Base-by-base conservation (phyloP, 2,113 vertebrate species). In the Myotis brandtii region DNA sequence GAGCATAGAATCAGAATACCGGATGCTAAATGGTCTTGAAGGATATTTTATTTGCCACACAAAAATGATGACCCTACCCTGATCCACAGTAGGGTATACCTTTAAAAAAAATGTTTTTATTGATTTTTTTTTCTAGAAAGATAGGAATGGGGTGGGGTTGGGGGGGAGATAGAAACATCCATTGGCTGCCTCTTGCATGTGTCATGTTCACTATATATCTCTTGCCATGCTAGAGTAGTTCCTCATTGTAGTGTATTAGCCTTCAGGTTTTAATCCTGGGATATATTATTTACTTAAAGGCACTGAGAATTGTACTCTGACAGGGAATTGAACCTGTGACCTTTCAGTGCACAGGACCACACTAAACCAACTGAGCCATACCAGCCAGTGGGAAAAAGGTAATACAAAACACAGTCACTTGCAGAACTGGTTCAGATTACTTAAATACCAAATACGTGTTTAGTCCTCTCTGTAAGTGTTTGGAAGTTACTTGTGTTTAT, bases 401-500 rank as follows among this genome's bases (percentile, higher is more conserved):
- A 62, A 62, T 62, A 62, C 59, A 62, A 62, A 62, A 62, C 59
- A 27, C 59, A 12, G 25, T 27, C 59, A 12, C 59, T 62, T 25
- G 59, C 59, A 62, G 59, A 62, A 27, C 59, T 27, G 59, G 59
- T 62, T 62, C 59, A 12, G 59, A 27, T 62, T 27, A 25, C 59
- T 62, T 27, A 62, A 62, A 27, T 62, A 62, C 10, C 59, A 27
- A 62, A 27, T 27, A 62, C 25, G 27, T 62, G 25, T 27, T 62
- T 27, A 62, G 59, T 27, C 25, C 59, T 62, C 59, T 98, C 98
- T 98, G 95, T 98, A 97, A 98, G 98, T 98, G 98, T 99, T 97
- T 98, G 97, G 98, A 98, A 98, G 96, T 98, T 98, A 98, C 98
- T 98, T 98, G 98, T 98, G 98, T 98, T 98, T 98, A 98, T 98